Evolutionary conservation across 1,140 invertebrate genomes (phyloP), one percentile per base, ranked within the genome.

Genomic region (Sminthurides bifidus): DNA sequence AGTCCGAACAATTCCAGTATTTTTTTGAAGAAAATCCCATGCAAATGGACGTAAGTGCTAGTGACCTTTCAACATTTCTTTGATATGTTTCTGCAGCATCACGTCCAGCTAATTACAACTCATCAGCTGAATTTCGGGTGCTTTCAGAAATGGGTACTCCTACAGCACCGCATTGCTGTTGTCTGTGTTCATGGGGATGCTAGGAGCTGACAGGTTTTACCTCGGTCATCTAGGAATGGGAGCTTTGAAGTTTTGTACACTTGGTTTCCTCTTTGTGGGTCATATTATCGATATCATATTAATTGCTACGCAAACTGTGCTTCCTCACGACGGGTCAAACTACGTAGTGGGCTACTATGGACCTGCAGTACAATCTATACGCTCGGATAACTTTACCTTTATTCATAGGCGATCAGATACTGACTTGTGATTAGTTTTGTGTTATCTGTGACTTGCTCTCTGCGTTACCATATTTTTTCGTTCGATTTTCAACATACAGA

Each of bases 121-220:
- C n/a, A n/a, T n/a, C n/a, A n/a, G n/a, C n/a, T n/a, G n/a, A n/a
- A n/a, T n/a, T n/a, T n/a, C n/a, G n/a, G n/a, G n/a, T 6, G 63
- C 60, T 76, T 81, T 57, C 71, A 92, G 88, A 45, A 94, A 92
- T 79, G 90, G 90, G 45, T 92, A 93, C 69, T 87, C 85, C 1
- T 86, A 93, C 72, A 89, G 95, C 70, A 92, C 87, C 41, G 82
- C 93, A 0, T 70, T 98, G 45, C 69, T 98, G 15, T 74, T 98
- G 0, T 97, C 93, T 1, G 85, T 98, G 41, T 98, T 98, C 68
- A 73, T 90, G 41, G 92, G 92, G 26, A 93, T 94, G 87, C 92
- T 98, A 75, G 94, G 94, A n/a, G 78, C 88, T 15, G 94, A 98
- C 71, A 75, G 94, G 59, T 96, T 98, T 72, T 98, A 97, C 69